Evolutionary conservation across 2,888 invertebrate species (phyloP), one percentile per base, ranked within the genome.

Genomic region (Taenaris catops): DNA sequence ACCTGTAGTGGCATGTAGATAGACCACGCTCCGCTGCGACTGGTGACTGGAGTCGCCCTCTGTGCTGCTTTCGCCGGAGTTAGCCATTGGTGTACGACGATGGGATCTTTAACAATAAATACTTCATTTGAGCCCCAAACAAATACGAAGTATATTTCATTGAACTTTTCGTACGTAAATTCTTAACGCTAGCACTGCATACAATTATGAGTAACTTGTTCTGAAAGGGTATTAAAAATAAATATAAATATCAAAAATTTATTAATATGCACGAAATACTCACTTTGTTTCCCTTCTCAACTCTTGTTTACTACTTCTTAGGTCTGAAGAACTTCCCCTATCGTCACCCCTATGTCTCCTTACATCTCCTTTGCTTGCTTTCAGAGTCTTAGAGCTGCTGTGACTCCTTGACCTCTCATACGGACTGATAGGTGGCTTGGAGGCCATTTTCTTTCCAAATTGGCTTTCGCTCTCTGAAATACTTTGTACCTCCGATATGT

Each of bases 1-100:
- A 92, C 93, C 92, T 49, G 95, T 94, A 26, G 95, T 94, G 31
- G 95, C 95, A 60, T 95, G 95, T 31, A 95, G 84, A 63, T 94
- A 95, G 8, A 95, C 95, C 8, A 95, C 92, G 59, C 94, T 94
- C 57, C 94, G 89, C 64, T 94, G 94, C 34, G 94, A 94, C 57
- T 93, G 93, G 54, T 94, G 92, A 61, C 94, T 94, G 36, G 90
- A 90, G 54, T 93, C 93, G 0, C 93, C 93, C 58, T 93, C 93
- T 0, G 93, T 92, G 51, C 93, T 93, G 65, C 91, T 91, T 51
- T 90, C 91, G 0, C 88, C 89, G 16, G 90, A 90, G 43, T 88
- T 84, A 8, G 88, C 79, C 2, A 74, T 81, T 3, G 88, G 76
- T 0, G 76, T 74, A 8, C 83, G 61, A 7, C 80, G 76, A 1